Percentiles rank a stretch among this genome's conserved stretches.
Evolutionary conservation across 2,113 vertebrate genomes (phyloP).

Genomic region (Chionodraco myersi): DNA sequence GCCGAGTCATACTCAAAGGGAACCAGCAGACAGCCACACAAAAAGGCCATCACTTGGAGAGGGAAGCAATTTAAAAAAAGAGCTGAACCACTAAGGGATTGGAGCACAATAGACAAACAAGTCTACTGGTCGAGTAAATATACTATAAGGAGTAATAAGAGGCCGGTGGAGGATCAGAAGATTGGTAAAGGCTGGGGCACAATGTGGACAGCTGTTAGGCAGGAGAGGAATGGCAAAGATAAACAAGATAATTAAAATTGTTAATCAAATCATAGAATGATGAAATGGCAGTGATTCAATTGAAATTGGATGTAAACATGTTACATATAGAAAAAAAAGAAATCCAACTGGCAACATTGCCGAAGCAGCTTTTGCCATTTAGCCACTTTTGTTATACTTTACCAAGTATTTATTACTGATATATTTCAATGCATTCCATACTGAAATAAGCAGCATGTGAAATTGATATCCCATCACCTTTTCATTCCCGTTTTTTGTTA

Average conservation of each 20-base stretch:
- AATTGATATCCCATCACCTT: neutral
- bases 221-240: neutral
- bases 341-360: neutral
- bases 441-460: neutral
- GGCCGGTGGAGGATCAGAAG: conserved; percentile 3
- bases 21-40: neutral
- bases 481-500: neutral
- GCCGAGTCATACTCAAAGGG: neutral
- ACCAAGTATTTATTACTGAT: neutral
- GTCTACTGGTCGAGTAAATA: neutral
- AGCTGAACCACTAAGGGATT: no score
- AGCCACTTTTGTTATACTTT: neutral
- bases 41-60: neutral
- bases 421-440: neutral
- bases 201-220: neutral
- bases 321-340: neutral
- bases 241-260: neutral
- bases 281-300: neutral
- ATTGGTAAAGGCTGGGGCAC: neutral
- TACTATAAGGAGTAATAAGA: neutral
- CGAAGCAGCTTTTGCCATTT: neutral
- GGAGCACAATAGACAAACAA: no score
- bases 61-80: neutral
- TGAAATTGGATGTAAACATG: neutral
- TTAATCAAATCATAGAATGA: neutral